Base-by-base conservation (phyloP, 2,113 vertebrate genomes). In the Pantherophis guttatus region DNA sequence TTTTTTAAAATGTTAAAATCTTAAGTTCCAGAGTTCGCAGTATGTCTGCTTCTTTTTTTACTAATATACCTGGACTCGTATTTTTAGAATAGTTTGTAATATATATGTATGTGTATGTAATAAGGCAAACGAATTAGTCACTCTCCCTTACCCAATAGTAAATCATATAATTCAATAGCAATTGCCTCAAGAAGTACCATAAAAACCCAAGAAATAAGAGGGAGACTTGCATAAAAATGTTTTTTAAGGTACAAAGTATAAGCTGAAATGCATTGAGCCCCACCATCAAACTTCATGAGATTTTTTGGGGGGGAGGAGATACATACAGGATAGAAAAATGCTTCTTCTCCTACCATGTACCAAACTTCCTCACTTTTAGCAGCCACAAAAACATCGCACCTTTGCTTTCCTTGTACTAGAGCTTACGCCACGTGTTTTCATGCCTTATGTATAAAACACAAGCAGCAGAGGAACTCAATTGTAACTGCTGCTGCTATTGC, bases 381-480 rank as follows among this genome's bases (percentile, higher is more conserved):
- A 65, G 6, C 23, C 13, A 33, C 29, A 54, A 75, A 29, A 53
- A 54, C 50, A 7, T 2, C 50, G 7, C n/a, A 19, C 53, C 44
- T 29, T 29, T 70, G 3, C 12, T 2, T 24, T 0, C 0, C 12
- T 55, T 24, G 7, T 44, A 85, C 13, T 54, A 90, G 57, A 81
- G 33, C n/a, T 17, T 26, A 85, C 8, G 59, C 91, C 0, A 0
- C 0, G 19, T 1, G 12, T 33, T 13, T 0, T 87, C 39, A 39
- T 53, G 70, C 4, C 54, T 44, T 55, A 3, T 0, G 0, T 48
- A 33, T 44, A 17, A 33, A 0, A 44, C 23, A 0, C 26, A 11
- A 90, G 89, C 65, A 29, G 75, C 29, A 88, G 81, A 6, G 44
- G 70, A 91, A 75, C 89, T 62, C 19, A 75, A 88, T 94, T 91